Evolutionary conservation across 35 echinoderm and acorn worm genomes (phyloP).

Genomic region (Hemicentrotus pulcherrimus): DNA sequence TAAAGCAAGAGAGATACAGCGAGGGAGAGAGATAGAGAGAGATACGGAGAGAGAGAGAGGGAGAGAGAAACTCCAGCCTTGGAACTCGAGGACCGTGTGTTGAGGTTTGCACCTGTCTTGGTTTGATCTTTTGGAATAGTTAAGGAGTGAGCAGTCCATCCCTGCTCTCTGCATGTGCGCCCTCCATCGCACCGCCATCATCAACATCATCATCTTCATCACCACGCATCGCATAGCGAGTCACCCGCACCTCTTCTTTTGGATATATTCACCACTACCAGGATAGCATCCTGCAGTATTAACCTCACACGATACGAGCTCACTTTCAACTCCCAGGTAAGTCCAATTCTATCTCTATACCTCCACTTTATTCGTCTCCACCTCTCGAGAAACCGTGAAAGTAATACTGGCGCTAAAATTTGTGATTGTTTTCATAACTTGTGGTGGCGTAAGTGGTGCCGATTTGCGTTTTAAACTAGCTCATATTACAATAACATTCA

Average conservation of each 20-base stretch:
- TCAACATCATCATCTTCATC: background rate
- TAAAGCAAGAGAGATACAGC: background rate
- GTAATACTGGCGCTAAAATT: background rate
- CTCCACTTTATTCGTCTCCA: background rate
- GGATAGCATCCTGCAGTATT: constrained; percentile 22
- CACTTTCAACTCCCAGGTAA: constrained; percentile 35
- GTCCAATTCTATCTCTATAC: background rate
- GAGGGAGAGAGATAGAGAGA: background rate
- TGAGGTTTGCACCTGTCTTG: background rate
- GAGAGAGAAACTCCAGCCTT: background rate
- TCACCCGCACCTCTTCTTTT: background rate
- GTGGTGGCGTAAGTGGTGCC: background rate
- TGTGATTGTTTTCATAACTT: constrained; percentile 2
- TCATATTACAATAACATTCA: background rate
- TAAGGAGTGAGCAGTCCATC: constrained; percentile 28
- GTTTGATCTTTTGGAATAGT: constrained; percentile 31
- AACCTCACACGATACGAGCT: constrained; percentile 23
- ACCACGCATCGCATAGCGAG: background rate
- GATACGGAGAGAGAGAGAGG: background rate
- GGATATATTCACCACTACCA: constrained; percentile 5
- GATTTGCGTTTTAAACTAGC: constrained; percentile 18
- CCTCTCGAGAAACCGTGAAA: background rate
- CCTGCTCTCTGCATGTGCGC: constrained; percentile 30
- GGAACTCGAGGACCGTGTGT: constrained; percentile 28
- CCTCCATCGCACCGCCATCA: background rate